Percentiles rank a stretch among this genome's conserved stretches.
Evolutionary conservation across 2,888 invertebrate genomes (phyloP).

Genomic region (Gastrophysa polygoni): DNA sequence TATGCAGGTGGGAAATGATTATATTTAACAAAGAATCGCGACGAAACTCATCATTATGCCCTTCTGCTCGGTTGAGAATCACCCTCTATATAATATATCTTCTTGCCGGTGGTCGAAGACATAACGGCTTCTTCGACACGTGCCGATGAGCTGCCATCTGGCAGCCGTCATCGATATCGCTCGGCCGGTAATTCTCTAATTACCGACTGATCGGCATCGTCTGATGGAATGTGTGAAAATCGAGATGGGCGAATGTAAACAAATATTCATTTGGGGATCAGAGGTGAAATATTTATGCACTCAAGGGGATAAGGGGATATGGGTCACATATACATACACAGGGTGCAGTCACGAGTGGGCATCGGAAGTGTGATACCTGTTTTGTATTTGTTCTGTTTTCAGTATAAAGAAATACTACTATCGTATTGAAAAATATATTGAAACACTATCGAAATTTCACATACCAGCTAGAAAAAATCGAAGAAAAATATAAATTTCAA

Average conservation of each 20-base stretch:
- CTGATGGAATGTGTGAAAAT: not conserved
- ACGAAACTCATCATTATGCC: not conserved
- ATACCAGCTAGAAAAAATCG: too few relatives aligned
- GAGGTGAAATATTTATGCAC: not conserved
- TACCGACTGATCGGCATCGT: not conserved
- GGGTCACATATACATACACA: too few relatives aligned
- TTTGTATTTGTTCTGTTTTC: too few relatives aligned
- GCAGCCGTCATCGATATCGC: conserved; percentile 8
- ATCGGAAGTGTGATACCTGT: too few relatives aligned
- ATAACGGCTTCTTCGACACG: conserved; percentile 34
- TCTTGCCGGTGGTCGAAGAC: conserved; percentile 10
- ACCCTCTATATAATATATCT: not conserved
- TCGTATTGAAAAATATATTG: too few relatives aligned
- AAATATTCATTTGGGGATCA: not conserved
- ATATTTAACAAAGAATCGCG: too few relatives aligned
- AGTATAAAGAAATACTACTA: too few relatives aligned
- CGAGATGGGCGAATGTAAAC: not conserved
- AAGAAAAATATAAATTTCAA: too few relatives aligned
- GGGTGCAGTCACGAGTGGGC: too few relatives aligned
- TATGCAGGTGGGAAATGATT: too few relatives aligned
- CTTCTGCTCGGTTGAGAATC: not conserved
- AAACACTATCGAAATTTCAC: too few relatives aligned
- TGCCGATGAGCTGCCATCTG: conserved; percentile 19
- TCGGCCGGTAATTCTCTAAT: conserved; percentile 17
- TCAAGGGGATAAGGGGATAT: not conserved